These are phyloP conservation scores for Drosophila dunni DNA, from an alignment of 1,140 invertebrate genomes.

Conservation along the genomic window DNA sequence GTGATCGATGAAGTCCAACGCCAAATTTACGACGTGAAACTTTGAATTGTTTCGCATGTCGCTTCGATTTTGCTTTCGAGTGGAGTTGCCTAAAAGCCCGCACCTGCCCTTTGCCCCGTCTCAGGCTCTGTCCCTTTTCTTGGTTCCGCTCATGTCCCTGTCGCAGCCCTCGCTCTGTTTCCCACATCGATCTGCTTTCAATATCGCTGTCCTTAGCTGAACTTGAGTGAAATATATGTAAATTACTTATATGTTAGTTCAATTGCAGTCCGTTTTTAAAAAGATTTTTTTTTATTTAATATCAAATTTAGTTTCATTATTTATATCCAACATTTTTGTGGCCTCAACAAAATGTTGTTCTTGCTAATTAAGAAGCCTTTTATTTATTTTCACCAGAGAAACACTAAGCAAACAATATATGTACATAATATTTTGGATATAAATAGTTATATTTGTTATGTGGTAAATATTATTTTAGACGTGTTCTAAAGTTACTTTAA, in stretches of 20 bases:
- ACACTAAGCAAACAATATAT: no score
- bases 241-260: not conserved
- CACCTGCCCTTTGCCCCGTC: not conserved
- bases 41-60: slow-evolving; percentile 84
- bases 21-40: slow-evolving; percentile 84
- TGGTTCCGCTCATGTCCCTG: not conserved
- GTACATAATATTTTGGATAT: no score
- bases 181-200: not conserved
- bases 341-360: no score
- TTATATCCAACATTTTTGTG: no score
- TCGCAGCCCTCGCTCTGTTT: not conserved
- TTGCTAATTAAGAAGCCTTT: no score
- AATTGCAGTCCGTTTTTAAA: no score
- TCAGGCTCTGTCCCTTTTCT: not conserved
- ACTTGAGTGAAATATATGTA: slow-evolving; percentile 8
- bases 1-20: slow-evolving; percentile 83
- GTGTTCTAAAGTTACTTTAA: no score
- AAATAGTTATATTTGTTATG: no score
- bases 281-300: no score
- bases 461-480: no score
- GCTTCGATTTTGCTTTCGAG: slow-evolving; percentile 75
- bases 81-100: not conserved
- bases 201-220: not conserved
- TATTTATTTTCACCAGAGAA: no score
- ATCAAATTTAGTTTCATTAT: no score